These are phyloP conservation scores for Melanerpes formicivorus DNA, from an alignment of 2,113 vertebrate genomes.

Conservation along the genomic window DNA sequence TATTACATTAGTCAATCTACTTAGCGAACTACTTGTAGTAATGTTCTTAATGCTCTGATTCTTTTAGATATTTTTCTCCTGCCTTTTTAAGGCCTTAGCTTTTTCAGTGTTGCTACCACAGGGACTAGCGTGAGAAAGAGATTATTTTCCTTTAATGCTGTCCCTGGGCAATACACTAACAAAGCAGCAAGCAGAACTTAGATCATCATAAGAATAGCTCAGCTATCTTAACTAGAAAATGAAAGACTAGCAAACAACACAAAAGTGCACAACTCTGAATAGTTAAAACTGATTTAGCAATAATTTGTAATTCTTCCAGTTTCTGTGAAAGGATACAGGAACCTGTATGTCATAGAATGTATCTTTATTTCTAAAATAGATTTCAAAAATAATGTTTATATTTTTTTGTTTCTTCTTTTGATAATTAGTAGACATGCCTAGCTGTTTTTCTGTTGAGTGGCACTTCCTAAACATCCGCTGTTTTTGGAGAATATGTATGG, in stretches of 20 bases:
- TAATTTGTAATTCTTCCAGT: background rate
- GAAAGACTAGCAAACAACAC: background rate
- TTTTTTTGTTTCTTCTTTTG: background rate
- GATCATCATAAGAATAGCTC: background rate
- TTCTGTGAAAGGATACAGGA: background rate
- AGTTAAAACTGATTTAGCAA: background rate
- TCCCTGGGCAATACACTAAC: background rate
- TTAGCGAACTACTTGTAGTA: background rate
- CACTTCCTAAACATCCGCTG: background rate
- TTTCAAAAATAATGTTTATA: background rate
- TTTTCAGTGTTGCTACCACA: background rate
- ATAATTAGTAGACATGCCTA: background rate
- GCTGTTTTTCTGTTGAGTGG: background rate
- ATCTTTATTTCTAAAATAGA: background rate
- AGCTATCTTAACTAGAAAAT: background rate
- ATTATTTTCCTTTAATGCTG: background rate
- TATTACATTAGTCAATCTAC: background rate
- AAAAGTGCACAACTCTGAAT: background rate
- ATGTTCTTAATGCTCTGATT: background rate
- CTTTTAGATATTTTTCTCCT: background rate
- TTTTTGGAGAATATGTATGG: background rate
- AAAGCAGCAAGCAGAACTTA: background rate
- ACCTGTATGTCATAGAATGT: accelerated
- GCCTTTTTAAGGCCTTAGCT: background rate
- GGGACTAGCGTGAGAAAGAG: background rate